phyloP scores from a whole-genome alignment of 2,113 vertebrate species.

The Salminus brasiliensis region DNA sequence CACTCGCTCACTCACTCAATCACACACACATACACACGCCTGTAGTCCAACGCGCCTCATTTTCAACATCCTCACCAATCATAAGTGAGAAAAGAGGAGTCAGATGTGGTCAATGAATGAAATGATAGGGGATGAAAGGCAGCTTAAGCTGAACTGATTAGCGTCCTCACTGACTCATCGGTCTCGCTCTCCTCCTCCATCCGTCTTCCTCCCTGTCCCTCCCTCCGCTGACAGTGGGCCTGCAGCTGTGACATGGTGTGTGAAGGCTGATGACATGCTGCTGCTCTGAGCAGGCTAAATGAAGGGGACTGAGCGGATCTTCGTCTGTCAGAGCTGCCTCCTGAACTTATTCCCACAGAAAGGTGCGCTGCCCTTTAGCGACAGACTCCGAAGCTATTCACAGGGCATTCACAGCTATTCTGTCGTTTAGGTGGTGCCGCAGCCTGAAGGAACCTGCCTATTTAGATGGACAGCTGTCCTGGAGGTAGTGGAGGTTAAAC shows the following conservation, averaged over 20 bases:
- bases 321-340: constrained; percentile 34
- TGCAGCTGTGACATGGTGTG: constrained; percentile 24
- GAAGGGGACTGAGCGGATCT: not conserved
- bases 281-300: constrained; percentile 3
- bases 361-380: not conserved
- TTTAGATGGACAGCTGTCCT: too few species aligned
- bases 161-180: not conserved
- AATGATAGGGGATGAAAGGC: constrained; percentile 19
- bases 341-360: constrained; percentile 3
- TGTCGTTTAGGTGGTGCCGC: too few species aligned
- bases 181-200: not conserved
- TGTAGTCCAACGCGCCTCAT: not conserved
- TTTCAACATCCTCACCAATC: not conserved
- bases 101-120: constrained; percentile 19
- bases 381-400: too few species aligned
- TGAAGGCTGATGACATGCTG: constrained; percentile 17
- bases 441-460: too few species aligned
- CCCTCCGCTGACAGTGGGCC: not conserved
- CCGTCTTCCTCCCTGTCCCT: not conserved
- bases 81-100: not conserved
- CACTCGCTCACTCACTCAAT: not conserved
- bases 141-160: constrained; percentile 1
- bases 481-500: not conserved
- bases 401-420: too few species aligned
- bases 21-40: not conserved